Conservation (phyloP, 92 coral and sea anemone species). For the Blastomussa wellsi region DNA sequence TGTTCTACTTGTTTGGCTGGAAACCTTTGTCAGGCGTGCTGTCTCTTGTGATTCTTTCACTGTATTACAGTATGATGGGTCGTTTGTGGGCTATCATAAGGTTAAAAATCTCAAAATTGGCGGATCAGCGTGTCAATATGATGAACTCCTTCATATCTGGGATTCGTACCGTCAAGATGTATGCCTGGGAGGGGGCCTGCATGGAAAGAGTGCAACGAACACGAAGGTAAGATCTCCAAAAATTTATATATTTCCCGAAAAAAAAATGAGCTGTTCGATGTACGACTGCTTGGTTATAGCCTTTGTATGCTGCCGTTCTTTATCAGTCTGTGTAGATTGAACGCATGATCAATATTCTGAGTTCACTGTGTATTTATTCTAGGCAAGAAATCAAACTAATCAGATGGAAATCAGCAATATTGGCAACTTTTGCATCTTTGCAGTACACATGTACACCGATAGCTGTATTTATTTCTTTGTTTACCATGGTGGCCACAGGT, state of each 20-base stretch:
- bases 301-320: neutral
- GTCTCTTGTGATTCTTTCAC: conserved; percentile 53
- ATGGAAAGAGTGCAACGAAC: conserved; percentile 52
- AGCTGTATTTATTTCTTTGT: conserved; percentile 49
- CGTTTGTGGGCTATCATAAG: conserved; percentile 55
- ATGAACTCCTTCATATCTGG: conserved; percentile 69
- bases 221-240: no score
- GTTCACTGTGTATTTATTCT: neutral
- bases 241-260: no score
- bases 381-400: conserved; percentile 54
- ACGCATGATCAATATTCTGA: neutral
- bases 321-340: neutral
- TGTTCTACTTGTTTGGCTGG: conserved; percentile 74
- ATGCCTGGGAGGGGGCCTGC: conserved; percentile 76
- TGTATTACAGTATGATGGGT: conserved; percentile 63
- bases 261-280: no score
- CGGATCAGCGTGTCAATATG: conserved; percentile 12
- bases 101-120: conserved; percentile 35
- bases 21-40: conserved; percentile 58
- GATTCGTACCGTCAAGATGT: conserved; percentile 65
- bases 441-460: conserved; percentile 44
- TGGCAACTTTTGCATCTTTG: conserved; percentile 60
- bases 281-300: no score
- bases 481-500: conserved; percentile 44
- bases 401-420: conserved; percentile 40